Base-by-base conservation (phyloP, 1,140 invertebrate species). In the Cydia splendana region DNA sequence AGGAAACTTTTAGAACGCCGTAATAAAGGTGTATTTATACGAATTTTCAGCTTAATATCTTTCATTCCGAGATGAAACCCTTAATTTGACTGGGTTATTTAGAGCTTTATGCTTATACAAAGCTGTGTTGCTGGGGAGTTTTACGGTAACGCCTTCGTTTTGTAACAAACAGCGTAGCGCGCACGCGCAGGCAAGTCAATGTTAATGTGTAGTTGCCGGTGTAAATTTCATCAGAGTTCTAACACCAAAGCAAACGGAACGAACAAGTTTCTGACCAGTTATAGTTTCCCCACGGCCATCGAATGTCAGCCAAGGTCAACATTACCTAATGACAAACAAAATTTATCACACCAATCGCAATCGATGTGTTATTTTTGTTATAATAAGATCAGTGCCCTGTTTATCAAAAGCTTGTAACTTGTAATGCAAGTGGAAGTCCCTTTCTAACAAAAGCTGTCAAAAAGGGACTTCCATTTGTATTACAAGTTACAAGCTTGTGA, bases 221-320 rank as follows among this genome's bases (percentile, higher is more conserved):
- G 65, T 71, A 71, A 71, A 71, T 71, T 71, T 71, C 67, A 71
- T 71, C 67, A 62, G n/a, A 30, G n/a, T 38, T 69, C 67, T 71
- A 71, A 71, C 38, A 28, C 67, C n/a, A 71, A 71, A 71, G 75
- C 57, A 65, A 65, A 75, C 53, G 18, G 38, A 65, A 65, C 75
- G n/a, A 65, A 75, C 75, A 24, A 65, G 75, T 75, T 75, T 75
- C 53, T 75, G 57, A 75, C 75, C 62, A 65, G 75, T 65, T 45
- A 65, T 42, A 13, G 30, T 28, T 75, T 65, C 51, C 34, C 75
- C 75, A 75, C 38, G 75, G 75, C 38, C 75, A 65, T 24, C 57
- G 75, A 38, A 62, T 65, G 18, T 51, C 73, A 74, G 73, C 42
- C 73, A 74, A 74, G 48, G 73, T 74, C 45, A 48, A 51, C 51